Evolutionary conservation across 2,888 invertebrate genomes (phyloP).

Genomic region (Myathropa florea): DNA sequence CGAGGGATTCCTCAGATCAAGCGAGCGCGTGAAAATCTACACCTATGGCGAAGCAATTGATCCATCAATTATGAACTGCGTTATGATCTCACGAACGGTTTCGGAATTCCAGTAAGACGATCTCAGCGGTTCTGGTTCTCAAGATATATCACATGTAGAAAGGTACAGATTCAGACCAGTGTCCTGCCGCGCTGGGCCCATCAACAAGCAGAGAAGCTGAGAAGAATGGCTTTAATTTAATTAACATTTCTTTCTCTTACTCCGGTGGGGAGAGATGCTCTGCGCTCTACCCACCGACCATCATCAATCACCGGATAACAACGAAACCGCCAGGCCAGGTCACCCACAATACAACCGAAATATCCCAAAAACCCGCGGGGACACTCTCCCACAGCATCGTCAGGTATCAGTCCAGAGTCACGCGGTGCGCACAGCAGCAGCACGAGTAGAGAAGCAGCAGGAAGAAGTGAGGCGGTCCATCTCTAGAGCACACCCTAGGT

Average conservation of each 20-base stretch:
- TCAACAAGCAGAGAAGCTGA: slow-evolving; percentile 51
- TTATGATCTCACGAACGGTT: slow-evolving; percentile 44
- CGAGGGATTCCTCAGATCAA: slow-evolving; percentile 25
- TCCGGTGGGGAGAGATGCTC: slow-evolving; percentile 17
- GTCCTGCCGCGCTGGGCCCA: slow-evolving; percentile 53
- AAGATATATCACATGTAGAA: slow-evolving; percentile 35
- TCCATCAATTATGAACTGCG: slow-evolving; percentile 56
- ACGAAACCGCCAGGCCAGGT: slow-evolving; percentile 47
- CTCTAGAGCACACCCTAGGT: slow-evolving; percentile 41
- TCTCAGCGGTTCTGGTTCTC: slow-evolving; percentile 20
- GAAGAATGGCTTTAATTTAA: slow-evolving; percentile 69
- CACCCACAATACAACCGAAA: slow-evolving; percentile 36
- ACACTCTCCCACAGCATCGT: slow-evolving; percentile 19
- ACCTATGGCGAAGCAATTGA: slow-evolving; percentile 65
- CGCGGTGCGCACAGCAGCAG: slow-evolving; percentile 62
- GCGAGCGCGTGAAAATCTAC: slow-evolving; percentile 68
- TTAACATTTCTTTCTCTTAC: slow-evolving; percentile 68
- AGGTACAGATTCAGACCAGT: slow-evolving; percentile 54
- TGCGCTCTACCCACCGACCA: slow-evolving; percentile 14
- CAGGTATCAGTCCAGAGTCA: slow-evolving; percentile 41
- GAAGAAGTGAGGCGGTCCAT: not conserved
- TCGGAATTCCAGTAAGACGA: slow-evolving; percentile 29
- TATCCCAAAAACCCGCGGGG: slow-evolving; percentile 46
- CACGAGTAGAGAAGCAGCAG: slow-evolving; percentile 40
- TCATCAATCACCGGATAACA: slow-evolving; percentile 64